Evolutionary conservation across 2,113 vertebrate species (phyloP).

Genomic region (Pycnonotus jocosus): DNA sequence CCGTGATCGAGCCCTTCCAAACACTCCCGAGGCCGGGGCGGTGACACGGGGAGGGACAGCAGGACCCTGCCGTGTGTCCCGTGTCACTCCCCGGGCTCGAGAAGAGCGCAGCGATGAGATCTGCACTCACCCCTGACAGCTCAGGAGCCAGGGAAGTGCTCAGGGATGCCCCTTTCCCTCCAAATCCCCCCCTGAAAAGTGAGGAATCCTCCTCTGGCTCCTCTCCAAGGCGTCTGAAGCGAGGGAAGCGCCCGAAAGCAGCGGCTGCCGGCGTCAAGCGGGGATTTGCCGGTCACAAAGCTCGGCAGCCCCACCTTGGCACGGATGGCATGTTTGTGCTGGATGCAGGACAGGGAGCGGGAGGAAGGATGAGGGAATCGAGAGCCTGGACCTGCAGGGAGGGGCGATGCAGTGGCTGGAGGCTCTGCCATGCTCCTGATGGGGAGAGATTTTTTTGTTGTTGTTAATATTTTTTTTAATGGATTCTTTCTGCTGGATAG

Average conservation of each 20-base stretch:
- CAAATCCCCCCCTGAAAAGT: fast-evolving
- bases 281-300: neutral
- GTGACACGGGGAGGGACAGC: fast-evolving
- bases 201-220: fast-evolving
- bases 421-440: fast-evolving
- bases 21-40: fast-evolving
- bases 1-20: fast-evolving
- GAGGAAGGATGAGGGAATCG: neutral
- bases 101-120: fast-evolving
- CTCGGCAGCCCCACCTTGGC: neutral
- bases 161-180: neutral
- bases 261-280: neutral
- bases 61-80: fast-evolving
- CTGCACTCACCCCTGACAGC: fast-evolving
- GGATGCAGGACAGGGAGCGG: neutral
- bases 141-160: neutral
- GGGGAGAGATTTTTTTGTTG: neutral
- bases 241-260: neutral
- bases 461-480: neutral
- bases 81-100: fast-evolving
- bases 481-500: neutral
- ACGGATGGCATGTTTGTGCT: neutral
- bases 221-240: neutral
- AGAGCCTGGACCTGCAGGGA: neutral
- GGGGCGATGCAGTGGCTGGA: neutral